A percentile compares a stretch with the other conserved stretches of the same genome.
These are phyloP conservation scores for Haliaeetus leucogaster DNA, from an alignment of 2,113 vertebrate genomes.

Conservation along the genomic window DNA sequence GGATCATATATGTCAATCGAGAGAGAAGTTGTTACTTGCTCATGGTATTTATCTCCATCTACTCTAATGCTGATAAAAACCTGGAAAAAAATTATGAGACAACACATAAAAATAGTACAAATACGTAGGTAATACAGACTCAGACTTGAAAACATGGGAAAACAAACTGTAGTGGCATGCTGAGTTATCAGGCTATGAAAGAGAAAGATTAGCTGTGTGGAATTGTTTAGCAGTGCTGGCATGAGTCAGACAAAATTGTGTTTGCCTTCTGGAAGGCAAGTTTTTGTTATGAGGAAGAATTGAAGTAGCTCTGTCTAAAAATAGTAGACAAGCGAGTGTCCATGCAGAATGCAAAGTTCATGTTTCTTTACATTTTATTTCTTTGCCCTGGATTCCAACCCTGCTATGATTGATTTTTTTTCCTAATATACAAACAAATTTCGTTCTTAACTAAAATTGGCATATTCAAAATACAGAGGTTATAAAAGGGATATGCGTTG, in stretches of 20 bases:
- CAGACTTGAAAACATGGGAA: neutral
- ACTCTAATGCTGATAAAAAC: neutral
- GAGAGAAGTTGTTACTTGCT: neutral
- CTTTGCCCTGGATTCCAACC: neutral
- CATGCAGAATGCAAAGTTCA: conserved; percentile 27
- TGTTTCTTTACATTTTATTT: conserved; percentile 15
- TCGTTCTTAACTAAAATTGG: neutral
- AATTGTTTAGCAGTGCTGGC: conserved; percentile 16
- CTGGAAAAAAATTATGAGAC: neutral
- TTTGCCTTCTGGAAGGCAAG: conserved; percentile 38
- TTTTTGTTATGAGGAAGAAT: neutral
- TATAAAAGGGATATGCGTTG: neutral
- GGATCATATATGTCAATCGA: neutral
- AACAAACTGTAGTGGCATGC: neutral
- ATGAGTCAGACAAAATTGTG: conserved; percentile 10
- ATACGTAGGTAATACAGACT: neutral
- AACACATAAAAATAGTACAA: neutral
- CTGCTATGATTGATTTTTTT: neutral
- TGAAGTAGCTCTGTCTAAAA: conserved; percentile 49
- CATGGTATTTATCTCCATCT: neutral
- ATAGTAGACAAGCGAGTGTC: conserved; percentile 35
- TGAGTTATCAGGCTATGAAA: conserved; percentile 35
- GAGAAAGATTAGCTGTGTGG: conserved; percentile 1
- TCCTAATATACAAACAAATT: neutral
- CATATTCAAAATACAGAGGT: neutral